These are phyloP conservation scores for Scortum barcoo DNA, from an alignment of 2,113 vertebrate genomes.

Conservation along the genomic window DNA sequence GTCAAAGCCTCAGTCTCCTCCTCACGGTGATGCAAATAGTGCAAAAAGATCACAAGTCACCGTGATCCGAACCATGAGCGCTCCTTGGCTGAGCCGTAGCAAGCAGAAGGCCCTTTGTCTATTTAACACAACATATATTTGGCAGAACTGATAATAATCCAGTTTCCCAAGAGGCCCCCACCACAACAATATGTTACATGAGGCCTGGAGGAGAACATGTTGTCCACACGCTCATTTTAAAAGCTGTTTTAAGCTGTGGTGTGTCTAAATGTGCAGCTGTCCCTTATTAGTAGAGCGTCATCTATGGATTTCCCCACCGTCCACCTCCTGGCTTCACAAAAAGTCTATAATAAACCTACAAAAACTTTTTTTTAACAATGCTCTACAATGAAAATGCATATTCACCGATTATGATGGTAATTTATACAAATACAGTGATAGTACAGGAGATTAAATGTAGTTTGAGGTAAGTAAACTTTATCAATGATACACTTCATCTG, in stretches of 20 bases:
- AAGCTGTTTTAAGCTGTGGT: slow-evolving; percentile 1
- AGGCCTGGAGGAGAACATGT: slow-evolving; percentile 1
- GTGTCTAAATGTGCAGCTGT: slow-evolving; percentile 33
- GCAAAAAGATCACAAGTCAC: not conserved
- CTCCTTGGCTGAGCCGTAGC: not conserved
- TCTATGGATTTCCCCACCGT: slow-evolving; percentile 18
- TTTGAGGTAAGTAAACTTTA: not conserved
- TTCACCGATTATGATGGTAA: not conserved
- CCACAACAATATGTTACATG: not conserved
- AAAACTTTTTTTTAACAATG: not conserved
- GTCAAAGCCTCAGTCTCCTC: slow-evolving; percentile 23
- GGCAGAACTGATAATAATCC: not conserved
- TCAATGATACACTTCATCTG: not conserved
- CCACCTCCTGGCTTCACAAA: slow-evolving; percentile 18
- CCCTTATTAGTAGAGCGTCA: not conserved
- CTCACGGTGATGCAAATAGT: not conserved
- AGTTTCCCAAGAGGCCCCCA: slow-evolving; percentile 1
- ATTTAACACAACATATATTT: not conserved
- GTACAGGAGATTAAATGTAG: not conserved
- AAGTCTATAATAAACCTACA: not conserved
- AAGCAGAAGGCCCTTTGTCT: not conserved
- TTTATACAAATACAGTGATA: not conserved
- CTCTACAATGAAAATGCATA: not conserved
- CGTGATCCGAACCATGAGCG: not conserved
- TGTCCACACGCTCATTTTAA: not conserved